A percentile compares a stretch with the other conserved stretches of the same genome.
Evolutionary conservation across 2,113 vertebrate genomes (phyloP).

Genomic region (Pseudolaguvia tuberculata): DNA sequence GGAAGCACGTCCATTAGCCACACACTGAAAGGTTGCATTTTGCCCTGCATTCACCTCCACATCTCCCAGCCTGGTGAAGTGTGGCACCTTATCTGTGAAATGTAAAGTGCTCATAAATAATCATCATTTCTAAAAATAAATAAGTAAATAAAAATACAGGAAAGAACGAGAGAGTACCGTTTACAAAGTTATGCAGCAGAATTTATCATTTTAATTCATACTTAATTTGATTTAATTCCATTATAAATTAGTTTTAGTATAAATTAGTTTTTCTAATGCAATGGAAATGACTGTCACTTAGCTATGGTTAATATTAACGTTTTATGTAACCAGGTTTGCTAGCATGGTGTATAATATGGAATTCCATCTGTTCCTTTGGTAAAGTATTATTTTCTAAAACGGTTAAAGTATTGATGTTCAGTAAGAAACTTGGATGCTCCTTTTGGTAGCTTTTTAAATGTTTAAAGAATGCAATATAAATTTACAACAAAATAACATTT

Average conservation of each 20-base stretch:
- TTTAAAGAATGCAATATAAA: not conserved
- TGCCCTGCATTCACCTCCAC: conserved; percentile 83
- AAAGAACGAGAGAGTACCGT: not conserved
- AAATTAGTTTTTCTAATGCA: not conserved
- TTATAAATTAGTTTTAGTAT: not conserved
- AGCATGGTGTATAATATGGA: not conserved
- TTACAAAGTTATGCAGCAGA: not conserved
- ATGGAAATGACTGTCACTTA: not conserved
- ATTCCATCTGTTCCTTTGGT: not conserved
- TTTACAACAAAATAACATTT: too few species aligned
- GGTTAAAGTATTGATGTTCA: not conserved
- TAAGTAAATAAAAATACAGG: conserved; percentile 3
- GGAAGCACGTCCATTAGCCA: conserved; percentile 66
- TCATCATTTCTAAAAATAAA: not conserved
- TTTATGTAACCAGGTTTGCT: not conserved
- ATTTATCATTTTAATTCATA: not conserved
- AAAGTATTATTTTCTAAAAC: not conserved
- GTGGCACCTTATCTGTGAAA: conserved; percentile 75
- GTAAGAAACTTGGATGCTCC: not conserved
- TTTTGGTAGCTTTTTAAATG: not conserved
- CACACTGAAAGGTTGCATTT: conserved; percentile 80
- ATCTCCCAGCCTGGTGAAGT: conserved; percentile 78
- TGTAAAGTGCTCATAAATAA: not conserved
- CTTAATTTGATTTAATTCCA: not conserved
- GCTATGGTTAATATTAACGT: not conserved